Evolutionary conservation across 2,113 vertebrate genomes (phyloP).

Genomic region (Alosa alosa): DNA sequence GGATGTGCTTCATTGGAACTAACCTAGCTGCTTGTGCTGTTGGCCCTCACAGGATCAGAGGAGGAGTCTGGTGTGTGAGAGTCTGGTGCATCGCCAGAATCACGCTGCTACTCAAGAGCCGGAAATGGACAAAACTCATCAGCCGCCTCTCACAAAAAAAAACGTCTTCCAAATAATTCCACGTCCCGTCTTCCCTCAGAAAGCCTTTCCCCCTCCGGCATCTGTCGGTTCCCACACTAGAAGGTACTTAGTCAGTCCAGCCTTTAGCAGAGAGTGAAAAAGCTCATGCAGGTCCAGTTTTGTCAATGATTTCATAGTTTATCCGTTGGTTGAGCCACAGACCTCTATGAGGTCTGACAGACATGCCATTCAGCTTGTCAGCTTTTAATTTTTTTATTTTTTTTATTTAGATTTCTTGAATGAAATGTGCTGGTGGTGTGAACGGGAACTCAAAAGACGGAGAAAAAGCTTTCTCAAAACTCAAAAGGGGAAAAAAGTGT

Average conservation of each 20-base stretch:
- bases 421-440: neutral
- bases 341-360: conserved; percentile 4
- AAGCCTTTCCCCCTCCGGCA: conserved; percentile 47
- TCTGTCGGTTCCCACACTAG: conserved; percentile 49
- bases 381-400: neutral
- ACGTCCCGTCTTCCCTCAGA: conserved; percentile 58
- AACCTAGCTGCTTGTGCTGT: neutral
- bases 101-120: conserved; percentile 72
- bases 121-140: conserved; percentile 65
- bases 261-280: neutral
- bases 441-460: neutral
- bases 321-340: conserved; percentile 1
- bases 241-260: neutral
- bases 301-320: neutral
- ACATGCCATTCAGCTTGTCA: conserved; percentile 26
- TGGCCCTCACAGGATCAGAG: conserved; percentile 75
- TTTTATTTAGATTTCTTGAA: neutral
- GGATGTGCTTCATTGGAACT: neutral
- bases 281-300: neutral
- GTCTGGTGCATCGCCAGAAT: conserved; percentile 72
- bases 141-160: conserved; percentile 45
- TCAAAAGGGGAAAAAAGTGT: conserved; percentile 11
- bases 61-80: conserved; percentile 85
- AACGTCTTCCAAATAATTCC: conserved; percentile 66
- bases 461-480: neutral